These are phyloP conservation scores for Platyrinchus mystaceus DNA, from an alignment of 2,797 vertebrate genomes.

Conservation along the genomic window DNA sequence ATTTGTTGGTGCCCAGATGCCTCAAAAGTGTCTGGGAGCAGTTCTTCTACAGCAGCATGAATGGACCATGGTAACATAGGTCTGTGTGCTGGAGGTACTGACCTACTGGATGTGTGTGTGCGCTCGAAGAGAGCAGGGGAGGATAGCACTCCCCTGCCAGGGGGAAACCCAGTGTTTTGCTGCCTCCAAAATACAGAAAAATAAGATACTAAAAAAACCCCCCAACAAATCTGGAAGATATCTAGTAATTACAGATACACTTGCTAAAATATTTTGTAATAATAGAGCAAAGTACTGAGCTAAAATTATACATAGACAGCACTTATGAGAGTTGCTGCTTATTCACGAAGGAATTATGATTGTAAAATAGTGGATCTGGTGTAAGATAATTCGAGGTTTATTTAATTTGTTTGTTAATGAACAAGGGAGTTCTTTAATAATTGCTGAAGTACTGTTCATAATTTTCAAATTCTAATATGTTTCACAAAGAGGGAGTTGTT, in stretches of 20 bases:
- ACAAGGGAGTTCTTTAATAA: neutral
- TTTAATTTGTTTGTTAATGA: neutral
- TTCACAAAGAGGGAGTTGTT: neutral
- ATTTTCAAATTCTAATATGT: neutral
- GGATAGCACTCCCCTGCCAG: neutral
- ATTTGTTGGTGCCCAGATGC: neutral
- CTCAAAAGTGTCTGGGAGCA: neutral
- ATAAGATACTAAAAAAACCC: neutral
- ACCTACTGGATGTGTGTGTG: accelerated
- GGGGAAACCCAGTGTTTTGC: neutral
- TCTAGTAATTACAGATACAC: neutral
- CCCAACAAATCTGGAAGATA: neutral
- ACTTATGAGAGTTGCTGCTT: neutral
- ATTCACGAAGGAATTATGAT: neutral
- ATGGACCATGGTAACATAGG: neutral
- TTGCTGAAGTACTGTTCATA: neutral
- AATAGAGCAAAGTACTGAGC: neutral
- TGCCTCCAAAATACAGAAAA: neutral
- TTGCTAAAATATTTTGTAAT: neutral
- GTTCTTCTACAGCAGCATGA: neutral
- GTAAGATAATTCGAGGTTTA: neutral
- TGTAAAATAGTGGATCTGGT: neutral
- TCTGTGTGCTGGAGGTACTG: neutral
- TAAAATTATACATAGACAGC: neutral
- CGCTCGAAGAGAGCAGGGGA: neutral